These are phyloP conservation scores for Fragum sueziense DNA, from an alignment of 2,888 invertebrate species.

Conservation along the genomic window DNA sequence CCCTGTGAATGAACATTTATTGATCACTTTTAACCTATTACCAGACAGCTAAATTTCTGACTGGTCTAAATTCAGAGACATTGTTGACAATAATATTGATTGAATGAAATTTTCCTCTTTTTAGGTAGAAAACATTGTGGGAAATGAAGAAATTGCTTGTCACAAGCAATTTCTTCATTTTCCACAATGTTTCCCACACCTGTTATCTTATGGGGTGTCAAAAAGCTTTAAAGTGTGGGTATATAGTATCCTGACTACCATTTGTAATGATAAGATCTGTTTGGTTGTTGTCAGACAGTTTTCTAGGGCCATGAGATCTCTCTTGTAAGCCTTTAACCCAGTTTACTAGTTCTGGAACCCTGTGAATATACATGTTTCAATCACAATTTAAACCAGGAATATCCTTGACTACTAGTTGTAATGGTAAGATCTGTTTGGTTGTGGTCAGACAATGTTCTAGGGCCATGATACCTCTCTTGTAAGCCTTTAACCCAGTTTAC, in stretches of 20 bases:
- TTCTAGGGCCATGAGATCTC: constrained; percentile 86
- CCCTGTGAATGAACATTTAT: no score
- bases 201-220: no score
- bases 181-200: not conserved
- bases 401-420: constrained; percentile 90
- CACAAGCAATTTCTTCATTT: not conserved
- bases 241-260: constrained; percentile 91
- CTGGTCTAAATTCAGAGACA: not conserved
- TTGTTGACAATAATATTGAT: not conserved
- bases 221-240: no score
- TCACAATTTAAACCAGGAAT: constrained; percentile 85
- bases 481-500: constrained; percentile 85
- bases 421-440: constrained; percentile 84
- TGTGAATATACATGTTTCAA: no score
- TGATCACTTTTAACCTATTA: not conserved
- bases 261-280: constrained; percentile 86
- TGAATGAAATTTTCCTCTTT: no score
- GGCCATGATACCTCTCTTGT: constrained; percentile 86
- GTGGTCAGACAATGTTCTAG: constrained; percentile 85
- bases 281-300: constrained; percentile 82
- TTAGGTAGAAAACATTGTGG: constrained; percentile 3
- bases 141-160: not conserved
- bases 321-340: constrained; percentile 87
- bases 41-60: not conserved
- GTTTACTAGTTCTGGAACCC: constrained; percentile 76